These are phyloP conservation scores for Apoderus coryli DNA, from an alignment of 2,888 invertebrate genomes.

Conservation along the genomic window DNA sequence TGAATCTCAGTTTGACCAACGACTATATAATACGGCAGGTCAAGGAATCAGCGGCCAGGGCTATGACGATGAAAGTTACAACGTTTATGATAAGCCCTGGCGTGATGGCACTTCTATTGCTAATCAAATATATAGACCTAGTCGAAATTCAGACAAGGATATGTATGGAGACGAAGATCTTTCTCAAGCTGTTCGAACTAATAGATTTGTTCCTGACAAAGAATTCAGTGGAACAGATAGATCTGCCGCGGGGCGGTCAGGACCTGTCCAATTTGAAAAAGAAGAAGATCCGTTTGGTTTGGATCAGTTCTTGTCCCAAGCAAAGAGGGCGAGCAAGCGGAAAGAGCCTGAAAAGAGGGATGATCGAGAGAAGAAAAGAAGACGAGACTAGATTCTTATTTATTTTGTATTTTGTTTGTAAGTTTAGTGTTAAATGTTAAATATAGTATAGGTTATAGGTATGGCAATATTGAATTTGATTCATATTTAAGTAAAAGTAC, in stretches of 20 bases:
- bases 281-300: constrained; percentile 93
- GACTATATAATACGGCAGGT: constrained; percentile 93
- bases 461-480: too few relatives aligned
- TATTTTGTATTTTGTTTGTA: too few relatives aligned
- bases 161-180: constrained; percentile 82
- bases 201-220: constrained; percentile 92
- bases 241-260: constrained; percentile 51
- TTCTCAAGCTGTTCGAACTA: constrained; percentile 76
- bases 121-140: constrained; percentile 80
- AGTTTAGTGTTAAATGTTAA: too few relatives aligned
- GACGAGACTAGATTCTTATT: constrained; percentile 34
- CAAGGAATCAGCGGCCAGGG: constrained; percentile 73
- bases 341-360: constrained; percentile 38
- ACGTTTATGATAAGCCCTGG: constrained; percentile 98
- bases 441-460: too few relatives aligned
- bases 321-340: constrained; percentile 65
- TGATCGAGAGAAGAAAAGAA: constrained; percentile 34
- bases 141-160: constrained; percentile 77
- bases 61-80: constrained; percentile 95
- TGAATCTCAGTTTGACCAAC: constrained; percentile 86
- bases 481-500: too few relatives aligned
- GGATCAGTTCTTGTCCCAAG: constrained; percentile 95
- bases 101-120: constrained; percentile 75
- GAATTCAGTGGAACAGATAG: constrained; percentile 89
- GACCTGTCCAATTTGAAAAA: constrained; percentile 92